A percentile compares a stretch with the other conserved stretches of the same genome.
Evolutionary conservation across 1,140 invertebrate species (phyloP).

Genomic region (Lucilia cuprina): DNA sequence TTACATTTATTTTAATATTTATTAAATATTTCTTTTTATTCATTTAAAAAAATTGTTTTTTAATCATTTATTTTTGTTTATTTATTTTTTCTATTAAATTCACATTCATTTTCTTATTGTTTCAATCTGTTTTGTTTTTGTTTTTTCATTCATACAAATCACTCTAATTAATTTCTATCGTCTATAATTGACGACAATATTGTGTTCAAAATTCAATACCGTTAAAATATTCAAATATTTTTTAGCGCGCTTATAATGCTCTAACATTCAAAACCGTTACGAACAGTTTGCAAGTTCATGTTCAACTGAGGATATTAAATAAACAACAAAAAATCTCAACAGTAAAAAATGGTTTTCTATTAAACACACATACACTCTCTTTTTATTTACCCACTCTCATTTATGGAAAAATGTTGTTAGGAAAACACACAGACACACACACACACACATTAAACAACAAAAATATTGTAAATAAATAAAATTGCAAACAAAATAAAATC

Average conservation of each 20-base stretch:
- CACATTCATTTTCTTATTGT: too few species aligned
- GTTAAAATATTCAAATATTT: background rate
- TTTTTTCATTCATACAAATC: too few species aligned
- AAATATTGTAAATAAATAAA: slow-evolving; percentile 15
- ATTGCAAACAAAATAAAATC: background rate
- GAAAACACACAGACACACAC: background rate
- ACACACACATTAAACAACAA: background rate
- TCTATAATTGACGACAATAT: too few species aligned
- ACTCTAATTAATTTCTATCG: too few species aligned
- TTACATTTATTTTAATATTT: too few species aligned
- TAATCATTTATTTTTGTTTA: too few species aligned
- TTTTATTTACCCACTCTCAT: background rate
- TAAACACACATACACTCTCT: background rate
- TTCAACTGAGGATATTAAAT: slow-evolving; percentile 22
- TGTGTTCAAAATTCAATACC: too few species aligned
- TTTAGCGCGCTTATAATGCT: background rate
- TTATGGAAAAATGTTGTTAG: background rate
- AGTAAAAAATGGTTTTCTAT: background rate
- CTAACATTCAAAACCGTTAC: background rate
- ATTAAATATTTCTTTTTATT: too few species aligned
- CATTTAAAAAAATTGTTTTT: too few species aligned
- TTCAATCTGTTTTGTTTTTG: too few species aligned
- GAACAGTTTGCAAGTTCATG: slow-evolving; percentile 25
- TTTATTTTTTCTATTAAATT: too few species aligned
- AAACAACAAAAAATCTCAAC: background rate